phyloP scores from a whole-genome alignment of 2,888 invertebrate genomes.

The Rhodophaea formosa region DNA sequence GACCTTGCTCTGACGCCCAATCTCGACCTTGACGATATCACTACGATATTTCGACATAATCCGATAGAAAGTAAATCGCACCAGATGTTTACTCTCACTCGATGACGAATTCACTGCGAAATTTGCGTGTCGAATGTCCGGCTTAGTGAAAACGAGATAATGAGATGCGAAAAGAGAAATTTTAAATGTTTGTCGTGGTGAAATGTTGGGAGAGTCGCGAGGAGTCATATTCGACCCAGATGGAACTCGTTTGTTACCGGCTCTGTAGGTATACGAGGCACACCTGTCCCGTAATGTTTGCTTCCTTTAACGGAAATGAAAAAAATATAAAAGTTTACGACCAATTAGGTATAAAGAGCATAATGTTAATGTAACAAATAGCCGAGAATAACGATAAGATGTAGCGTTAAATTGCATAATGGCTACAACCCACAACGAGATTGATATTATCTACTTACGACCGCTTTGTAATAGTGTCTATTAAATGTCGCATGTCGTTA shows the following conservation, averaged over 20 bases:
- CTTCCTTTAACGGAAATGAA: constrained; percentile 47
- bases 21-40: constrained; percentile 63
- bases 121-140: constrained; percentile 64
- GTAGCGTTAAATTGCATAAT: constrained; percentile 1
- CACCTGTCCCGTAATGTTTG: constrained; percentile 38
- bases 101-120: constrained; percentile 63
- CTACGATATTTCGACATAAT: constrained; percentile 39
- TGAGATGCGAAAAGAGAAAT: constrained; percentile 80
- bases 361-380: not conserved
- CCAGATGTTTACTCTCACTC: constrained; percentile 71
- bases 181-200: constrained; percentile 74
- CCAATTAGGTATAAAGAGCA: not conserved
- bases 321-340: constrained; percentile 10
- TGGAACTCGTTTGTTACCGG: constrained; percentile 69
- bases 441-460: not conserved
- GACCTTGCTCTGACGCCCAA: constrained; percentile 62
- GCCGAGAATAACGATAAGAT: not conserved
- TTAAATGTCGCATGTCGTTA: not conserved
- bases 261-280: constrained; percentile 26
- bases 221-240: constrained; percentile 69
- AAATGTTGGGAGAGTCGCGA: constrained; percentile 74
- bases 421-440: not conserved
- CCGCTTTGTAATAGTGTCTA: not conserved
- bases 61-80: constrained; percentile 69
- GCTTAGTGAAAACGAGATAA: constrained; percentile 75